phyloP scores from a whole-genome alignment of 2,888 invertebrate genomes.

The Cosmia trapezina region DNA sequence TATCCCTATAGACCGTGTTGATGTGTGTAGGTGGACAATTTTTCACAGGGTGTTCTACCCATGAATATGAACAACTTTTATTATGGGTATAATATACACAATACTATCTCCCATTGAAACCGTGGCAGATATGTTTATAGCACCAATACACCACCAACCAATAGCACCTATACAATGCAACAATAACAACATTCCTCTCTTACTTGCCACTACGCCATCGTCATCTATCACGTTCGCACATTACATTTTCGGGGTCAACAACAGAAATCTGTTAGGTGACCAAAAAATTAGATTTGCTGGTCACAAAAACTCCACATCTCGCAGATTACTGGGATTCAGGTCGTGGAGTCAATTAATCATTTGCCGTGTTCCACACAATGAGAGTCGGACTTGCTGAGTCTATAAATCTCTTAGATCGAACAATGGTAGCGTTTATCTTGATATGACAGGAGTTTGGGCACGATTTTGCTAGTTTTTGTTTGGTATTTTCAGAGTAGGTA shows the following conservation, averaged over 20 bases:
- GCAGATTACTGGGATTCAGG: constrained; percentile 44
- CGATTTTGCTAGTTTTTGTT: constrained; percentile 23
- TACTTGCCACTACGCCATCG: neutral
- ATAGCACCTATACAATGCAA: neutral
- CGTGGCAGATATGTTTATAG: no score
- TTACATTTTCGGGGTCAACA: constrained; percentile 33
- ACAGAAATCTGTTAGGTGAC: constrained; percentile 33
- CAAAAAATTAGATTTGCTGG: constrained; percentile 42
- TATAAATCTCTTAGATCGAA: constrained; percentile 58
- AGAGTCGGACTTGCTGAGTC: constrained; percentile 27
- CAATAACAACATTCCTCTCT: neutral
- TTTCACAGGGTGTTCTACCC: no score
- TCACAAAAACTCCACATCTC: constrained; percentile 48
- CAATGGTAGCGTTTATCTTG: constrained; percentile 55
- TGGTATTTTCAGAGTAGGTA: neutral
- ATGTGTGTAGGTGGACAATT: no score
- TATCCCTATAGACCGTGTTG: no score
- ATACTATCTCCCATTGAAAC: no score
- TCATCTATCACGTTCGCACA: constrained; percentile 28
- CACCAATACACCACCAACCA: no score
- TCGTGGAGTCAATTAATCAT: constrained; percentile 61
- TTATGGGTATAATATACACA: no score
- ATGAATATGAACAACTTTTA: no score
- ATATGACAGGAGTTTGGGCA: constrained; percentile 40
- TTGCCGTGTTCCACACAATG: constrained; percentile 43